Evolutionary conservation across 2,888 invertebrate species (phyloP), one percentile per base, ranked within the genome.

Genomic region (Rhaphigaster nebulosa): DNA sequence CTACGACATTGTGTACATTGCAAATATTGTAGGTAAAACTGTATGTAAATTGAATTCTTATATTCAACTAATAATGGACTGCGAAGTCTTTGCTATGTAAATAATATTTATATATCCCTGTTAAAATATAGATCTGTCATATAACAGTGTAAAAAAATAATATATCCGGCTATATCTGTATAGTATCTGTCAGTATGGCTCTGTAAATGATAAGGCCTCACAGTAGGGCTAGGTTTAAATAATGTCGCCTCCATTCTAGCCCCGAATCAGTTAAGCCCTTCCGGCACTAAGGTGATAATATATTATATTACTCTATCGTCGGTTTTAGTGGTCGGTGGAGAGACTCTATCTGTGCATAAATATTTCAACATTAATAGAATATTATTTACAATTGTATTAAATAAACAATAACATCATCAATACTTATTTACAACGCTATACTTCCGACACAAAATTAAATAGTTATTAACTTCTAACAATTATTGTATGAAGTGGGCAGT

Each of bases 101-200:
- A 87, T 89, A 89, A 45, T 80, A 52, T 84, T 76, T 90, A 90
- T 76, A 65, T 90, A 41, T 90, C 90, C 84, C 90, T 90, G 90
- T 90, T 90, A 90, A 90, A 90, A 90, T 90, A 90, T 90, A 90
- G 90, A 90, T 90, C 90, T 90, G 90, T 90, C 80, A 87, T 90
- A 90, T 90, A 90, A 90, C 90, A 90, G 80, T 90, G 90, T 90
- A 90, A 90, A 90, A 90, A 90, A 90, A 90, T 90, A 90, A 90
- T 84, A 90, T 90, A 56, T 90, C 87, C 60, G 52, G 90, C 87
- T 90, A 87, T 90, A 90, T 80, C 54, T 84, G 87, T 87, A 87
- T 90, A 90, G 52, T 84, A 90, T 76, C 87, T 90, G 90, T 90
- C 41, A 87, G 38, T 90, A 34, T 90, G 90, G 87, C 60, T 87